Evolutionary conservation across 1,140 invertebrate genomes (phyloP), one percentile per base, ranked within the genome.

Genomic region (Pogonomyrmex californicus): DNA sequence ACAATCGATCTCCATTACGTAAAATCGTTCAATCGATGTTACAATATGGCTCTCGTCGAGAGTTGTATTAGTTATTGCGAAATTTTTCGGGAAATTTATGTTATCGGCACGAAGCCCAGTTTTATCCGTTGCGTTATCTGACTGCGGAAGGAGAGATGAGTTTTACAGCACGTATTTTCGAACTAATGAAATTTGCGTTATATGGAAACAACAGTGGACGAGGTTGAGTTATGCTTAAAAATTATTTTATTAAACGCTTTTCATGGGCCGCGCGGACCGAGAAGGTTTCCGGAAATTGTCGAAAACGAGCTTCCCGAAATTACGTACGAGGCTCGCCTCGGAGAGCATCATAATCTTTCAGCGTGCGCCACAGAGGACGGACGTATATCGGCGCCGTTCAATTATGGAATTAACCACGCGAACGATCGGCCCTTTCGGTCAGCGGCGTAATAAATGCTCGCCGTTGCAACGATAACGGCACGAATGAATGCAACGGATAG

Each of bases 401-500:
- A 90, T 91, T 91, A 90, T 90, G 88, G 89, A 91, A 91, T 91
- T 90, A 91, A 91, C 88, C 89, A 88, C 76, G 81, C 76, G 73
- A 86, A 90, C 81, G 76, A 51, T 56, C 87, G 47, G 66, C 73
- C 88, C 85, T 89, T 89, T 90, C 88, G 88, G 85, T 90, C 88
- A 88, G 81, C 58, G 54, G 58, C 70, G 89, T 91, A 90, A 90
- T 90, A 91, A 91, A 91, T 91, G 89, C 60, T 60, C 73, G 73
- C 86, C 62, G 83, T 86, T 78, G 85, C 77, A 88, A 91, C 75
- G 90, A 91, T 91, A 91, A 91, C 90, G 90, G 89, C 70, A 23
- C 77, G 83, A 91, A 91, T 91, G 90, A 91, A 90, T 91, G 87
- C 89, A 91, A 90, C 89, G 90, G 90, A 91, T 91, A 91, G 70